Conservation (phyloP, 2,113 vertebrate genomes). For the Mustela lutreola region DNA sequence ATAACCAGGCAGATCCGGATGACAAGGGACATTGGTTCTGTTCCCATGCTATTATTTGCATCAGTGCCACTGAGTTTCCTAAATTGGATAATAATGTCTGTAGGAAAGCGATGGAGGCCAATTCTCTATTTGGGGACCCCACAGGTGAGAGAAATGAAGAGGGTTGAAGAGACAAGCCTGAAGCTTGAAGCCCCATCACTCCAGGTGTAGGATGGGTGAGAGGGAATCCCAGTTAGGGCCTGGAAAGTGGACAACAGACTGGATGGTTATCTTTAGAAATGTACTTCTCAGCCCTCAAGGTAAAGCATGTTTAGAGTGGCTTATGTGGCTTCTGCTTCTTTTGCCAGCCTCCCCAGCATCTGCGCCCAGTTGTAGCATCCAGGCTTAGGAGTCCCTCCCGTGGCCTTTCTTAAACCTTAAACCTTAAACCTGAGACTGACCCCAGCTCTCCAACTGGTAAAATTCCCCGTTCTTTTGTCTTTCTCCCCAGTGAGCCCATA, state of each 20-base stretch:
- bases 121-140: not conserved
- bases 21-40: not conserved
- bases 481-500: not conserved
- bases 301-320: not conserved
- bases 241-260: conserved; percentile 7
- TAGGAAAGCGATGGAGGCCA: not conserved
- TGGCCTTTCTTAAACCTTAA: not conserved
- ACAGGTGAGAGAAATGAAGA: not conserved
- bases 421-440: not conserved
- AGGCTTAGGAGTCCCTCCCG: too few species aligned
- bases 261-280: not conserved
- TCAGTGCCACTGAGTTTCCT: not conserved
- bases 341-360: not conserved
- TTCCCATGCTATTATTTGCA: not conserved
- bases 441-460: not conserved
- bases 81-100: not conserved
- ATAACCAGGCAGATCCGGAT: not conserved
- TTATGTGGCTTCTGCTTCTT: not conserved
- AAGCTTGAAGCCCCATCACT: not conserved
- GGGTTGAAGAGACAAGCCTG: not conserved
- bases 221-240: not conserved
- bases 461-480: not conserved
- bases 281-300: not conserved
- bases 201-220: not conserved
- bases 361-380: rapidly evolving